These are phyloP conservation scores for Barbus barbus DNA, from an alignment of 2,113 vertebrate genomes.

Conservation along the genomic window DNA sequence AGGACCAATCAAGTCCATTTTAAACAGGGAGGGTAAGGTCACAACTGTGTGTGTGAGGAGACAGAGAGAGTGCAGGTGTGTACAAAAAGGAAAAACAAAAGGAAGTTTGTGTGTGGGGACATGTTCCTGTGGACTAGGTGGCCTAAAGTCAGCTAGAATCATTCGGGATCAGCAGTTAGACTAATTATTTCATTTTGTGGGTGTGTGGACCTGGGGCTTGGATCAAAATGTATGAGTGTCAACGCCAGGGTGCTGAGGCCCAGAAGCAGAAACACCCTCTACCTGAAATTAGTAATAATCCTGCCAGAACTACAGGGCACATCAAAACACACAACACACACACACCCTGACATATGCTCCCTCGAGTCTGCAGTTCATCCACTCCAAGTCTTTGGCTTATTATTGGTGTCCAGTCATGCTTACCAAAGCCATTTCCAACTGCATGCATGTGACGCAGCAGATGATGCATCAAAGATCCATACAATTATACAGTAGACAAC, in stretches of 20 bases:
- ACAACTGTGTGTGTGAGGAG: conserved; percentile 22
- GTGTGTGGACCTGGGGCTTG: conserved; percentile 28
- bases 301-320: conserved; percentile 25
- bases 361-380: neutral
- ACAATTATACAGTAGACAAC: neutral
- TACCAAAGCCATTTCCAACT: conserved; percentile 1
- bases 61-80: conserved; percentile 16
- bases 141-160: conserved; percentile 36
- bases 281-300: conserved; percentile 37
- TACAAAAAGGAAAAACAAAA: conserved; percentile 1
- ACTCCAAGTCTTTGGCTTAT: conserved; percentile 9
- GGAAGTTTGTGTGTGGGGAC: neutral
- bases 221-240: conserved; percentile 10
- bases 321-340: neutral
- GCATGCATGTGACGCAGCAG: neutral
- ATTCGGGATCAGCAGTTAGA: conserved; percentile 41
- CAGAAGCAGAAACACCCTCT: conserved; percentile 25
- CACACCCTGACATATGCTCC: neutral
- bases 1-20: conserved; percentile 1
- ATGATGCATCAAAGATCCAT: neutral
- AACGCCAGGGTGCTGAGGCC: conserved; percentile 19
- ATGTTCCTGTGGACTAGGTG: conserved; percentile 23
- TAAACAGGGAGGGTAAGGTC: conserved; percentile 19
- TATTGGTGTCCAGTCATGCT: conserved; percentile 38
- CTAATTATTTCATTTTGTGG: conserved; percentile 37